phyloP scores from a whole-genome alignment of 2,888 invertebrate genomes.

The Dromius quadrimaculatus region DNA sequence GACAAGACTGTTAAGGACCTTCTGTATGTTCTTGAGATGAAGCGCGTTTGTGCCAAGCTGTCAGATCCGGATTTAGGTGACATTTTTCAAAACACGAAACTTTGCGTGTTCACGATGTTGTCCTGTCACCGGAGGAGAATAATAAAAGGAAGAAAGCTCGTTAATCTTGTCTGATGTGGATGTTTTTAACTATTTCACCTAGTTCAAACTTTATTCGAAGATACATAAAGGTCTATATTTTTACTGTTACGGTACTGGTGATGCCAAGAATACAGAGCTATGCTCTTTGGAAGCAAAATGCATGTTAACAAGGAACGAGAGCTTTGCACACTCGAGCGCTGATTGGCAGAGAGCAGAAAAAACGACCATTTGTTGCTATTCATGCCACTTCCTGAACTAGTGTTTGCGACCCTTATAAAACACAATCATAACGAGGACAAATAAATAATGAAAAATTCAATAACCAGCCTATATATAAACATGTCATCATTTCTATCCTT shows the following conservation, averaged over 20 bases:
- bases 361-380: slow-evolving; percentile 38
- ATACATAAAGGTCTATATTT: too few species aligned
- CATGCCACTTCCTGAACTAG: slow-evolving; percentile 27
- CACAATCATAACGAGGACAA: too few species aligned
- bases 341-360: slow-evolving; percentile 41
- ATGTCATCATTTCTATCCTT: too few species aligned
- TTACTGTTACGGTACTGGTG: slow-evolving; percentile 4
- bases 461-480: too few species aligned
- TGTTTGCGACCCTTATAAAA: too few species aligned
- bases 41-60: slow-evolving; percentile 6
- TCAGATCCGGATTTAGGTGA: slow-evolving; percentile 22
- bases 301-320: slow-evolving; percentile 34
- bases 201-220: too few species aligned
- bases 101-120: too few species aligned
- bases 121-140: too few species aligned
- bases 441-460: too few species aligned
- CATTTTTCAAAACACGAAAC: not conserved
- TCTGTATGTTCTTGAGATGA: slow-evolving; percentile 11
- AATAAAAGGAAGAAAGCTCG: too few species aligned
- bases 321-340: slow-evolving; percentile 28
- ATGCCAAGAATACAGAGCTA: not conserved
- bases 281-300: slow-evolving; percentile 29
- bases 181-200: too few species aligned
- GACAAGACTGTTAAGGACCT: slow-evolving; percentile 21
- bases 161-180: too few species aligned